phyloP scores from a whole-genome alignment of 1,140 invertebrate genomes.

The honey bee (Apis mellifera) region DNA sequence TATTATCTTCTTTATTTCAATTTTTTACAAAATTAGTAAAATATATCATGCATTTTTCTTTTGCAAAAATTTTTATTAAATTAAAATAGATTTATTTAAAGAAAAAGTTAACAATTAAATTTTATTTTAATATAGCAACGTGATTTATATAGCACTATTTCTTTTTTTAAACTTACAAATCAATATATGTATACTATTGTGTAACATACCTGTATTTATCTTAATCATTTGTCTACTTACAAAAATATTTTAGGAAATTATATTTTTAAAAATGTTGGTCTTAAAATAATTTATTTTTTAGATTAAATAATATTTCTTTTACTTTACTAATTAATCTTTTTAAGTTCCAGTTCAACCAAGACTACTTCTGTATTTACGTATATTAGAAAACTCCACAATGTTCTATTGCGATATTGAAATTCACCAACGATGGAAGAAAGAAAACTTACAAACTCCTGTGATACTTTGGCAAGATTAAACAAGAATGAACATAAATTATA shows the following conservation, averaged over 20 bases:
- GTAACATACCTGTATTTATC: conserved; percentile 6
- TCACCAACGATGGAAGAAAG: conserved; percentile 57
- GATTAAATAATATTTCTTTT: no score
- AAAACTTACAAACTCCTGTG: conserved; percentile 53
- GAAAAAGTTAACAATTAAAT: not conserved
- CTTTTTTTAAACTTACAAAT: conserved; percentile 29
- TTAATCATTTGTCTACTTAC: not conserved
- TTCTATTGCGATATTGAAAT: conserved; percentile 65
- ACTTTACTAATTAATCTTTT: not conserved
- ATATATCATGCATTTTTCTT: not conserved
- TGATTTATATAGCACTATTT: not conserved
- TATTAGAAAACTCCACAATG: conserved; percentile 68
- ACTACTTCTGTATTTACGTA: conserved; percentile 66
- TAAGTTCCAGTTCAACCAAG: conserved; percentile 64
- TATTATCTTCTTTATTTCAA: not conserved
- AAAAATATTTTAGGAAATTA: not conserved
- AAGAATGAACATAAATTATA: conserved; percentile 47
- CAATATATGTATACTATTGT: not conserved
- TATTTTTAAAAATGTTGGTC: not conserved
- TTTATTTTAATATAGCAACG: no score
- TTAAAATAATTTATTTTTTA: not conserved
- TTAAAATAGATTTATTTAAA: not conserved
- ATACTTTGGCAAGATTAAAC: conserved; percentile 48
- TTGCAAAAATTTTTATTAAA: not conserved
- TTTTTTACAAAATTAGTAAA: not conserved